Evolutionary conservation across 2,888 invertebrate species (phyloP).

Genomic region (Hydrotaea diabolus): DNA sequence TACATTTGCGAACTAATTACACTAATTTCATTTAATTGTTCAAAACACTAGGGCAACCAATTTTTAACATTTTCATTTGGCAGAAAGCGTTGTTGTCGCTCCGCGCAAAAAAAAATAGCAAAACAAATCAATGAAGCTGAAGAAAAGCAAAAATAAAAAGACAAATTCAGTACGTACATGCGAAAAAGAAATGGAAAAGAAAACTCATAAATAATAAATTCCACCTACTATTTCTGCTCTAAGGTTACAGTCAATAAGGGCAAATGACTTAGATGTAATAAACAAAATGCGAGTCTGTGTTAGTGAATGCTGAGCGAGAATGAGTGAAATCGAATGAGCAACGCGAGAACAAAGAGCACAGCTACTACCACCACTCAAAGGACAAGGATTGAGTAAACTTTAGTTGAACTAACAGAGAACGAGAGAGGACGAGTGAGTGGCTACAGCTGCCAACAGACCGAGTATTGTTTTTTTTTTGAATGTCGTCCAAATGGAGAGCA

Average conservation of each 20-base stretch:
- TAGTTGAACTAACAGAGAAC: background rate
- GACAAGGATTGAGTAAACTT: background rate
- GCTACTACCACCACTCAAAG: background rate
- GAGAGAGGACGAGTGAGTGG: conserved; percentile 8
- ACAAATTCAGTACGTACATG: background rate
- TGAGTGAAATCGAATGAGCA: background rate
- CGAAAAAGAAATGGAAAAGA: conserved; percentile 18
- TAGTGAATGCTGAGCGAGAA: conserved; percentile 3
- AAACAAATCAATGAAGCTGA: background rate
- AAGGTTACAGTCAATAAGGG: conserved; percentile 76
- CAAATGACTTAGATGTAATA: conserved; percentile 66
- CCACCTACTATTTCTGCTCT: conserved; percentile 72
- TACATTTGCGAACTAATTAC: background rate
- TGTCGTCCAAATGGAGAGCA: background rate
- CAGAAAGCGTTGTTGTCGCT: background rate
- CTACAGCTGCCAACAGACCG: no score
- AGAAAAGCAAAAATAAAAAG: conserved; percentile 15
- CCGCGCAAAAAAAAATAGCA: background rate
- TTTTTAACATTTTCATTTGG: no score
- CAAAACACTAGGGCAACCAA: no score
- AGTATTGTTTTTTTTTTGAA: no score
- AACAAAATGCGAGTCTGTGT: conserved; percentile 2
- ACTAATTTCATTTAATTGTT: background rate
- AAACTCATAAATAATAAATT: conserved; percentile 72
- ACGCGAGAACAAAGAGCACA: background rate